phyloP scores from a whole-genome alignment of 2,113 vertebrate species.

The Panthera leo region DNA sequence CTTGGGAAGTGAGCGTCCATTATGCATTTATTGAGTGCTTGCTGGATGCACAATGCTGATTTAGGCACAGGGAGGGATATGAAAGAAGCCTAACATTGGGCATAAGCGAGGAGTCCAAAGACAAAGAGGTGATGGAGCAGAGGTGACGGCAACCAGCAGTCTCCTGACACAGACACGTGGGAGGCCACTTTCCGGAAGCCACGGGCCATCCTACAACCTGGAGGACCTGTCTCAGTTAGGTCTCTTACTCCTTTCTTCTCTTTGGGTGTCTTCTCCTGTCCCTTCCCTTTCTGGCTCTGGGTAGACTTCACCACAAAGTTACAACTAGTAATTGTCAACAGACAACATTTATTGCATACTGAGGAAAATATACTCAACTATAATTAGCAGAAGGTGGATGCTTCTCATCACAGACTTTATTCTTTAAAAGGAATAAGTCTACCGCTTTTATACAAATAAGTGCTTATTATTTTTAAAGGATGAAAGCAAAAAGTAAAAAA shows the following conservation, averaged over 20 bases:
- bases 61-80: background rate
- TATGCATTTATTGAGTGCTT: background rate
- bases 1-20: background rate
- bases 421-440: slow-evolving; percentile 41
- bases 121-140: background rate
- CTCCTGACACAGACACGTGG: background rate
- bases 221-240: background rate
- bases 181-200: background rate
- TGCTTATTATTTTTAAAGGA: slow-evolving; percentile 64
- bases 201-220: background rate
- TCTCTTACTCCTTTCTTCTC: background rate
- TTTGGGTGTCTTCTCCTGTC: background rate
- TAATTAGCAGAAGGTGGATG: background rate
- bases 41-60: background rate
- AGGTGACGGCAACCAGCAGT: background rate
- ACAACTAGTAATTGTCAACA: background rate
- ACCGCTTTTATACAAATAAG: slow-evolving; percentile 43
- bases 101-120: background rate
- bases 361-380: background rate
- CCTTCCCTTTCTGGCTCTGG: background rate
- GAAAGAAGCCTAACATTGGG: background rate
- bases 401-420: background rate
- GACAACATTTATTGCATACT: slow-evolving; percentile 6
- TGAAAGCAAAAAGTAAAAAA: slow-evolving; percentile 21
- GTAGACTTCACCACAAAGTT: background rate